These are phyloP conservation scores for Zelleria hepariella DNA, from an alignment of 2,888 invertebrate species.

Conservation along the genomic window DNA sequence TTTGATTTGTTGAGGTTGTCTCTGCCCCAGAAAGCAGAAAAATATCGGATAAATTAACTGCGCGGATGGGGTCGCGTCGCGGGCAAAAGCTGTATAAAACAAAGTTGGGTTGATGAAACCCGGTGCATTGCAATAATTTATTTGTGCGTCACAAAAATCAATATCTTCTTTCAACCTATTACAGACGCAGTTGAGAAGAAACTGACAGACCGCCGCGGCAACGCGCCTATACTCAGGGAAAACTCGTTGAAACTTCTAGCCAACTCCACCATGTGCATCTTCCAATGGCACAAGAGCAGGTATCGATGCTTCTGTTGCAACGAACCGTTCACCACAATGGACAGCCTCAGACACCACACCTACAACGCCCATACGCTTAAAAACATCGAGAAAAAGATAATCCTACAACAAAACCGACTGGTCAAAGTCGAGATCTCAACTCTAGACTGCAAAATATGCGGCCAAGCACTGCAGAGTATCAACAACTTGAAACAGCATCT, in stretches of 20 bases:
- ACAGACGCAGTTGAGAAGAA: background rate
- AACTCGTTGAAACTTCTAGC: conserved; percentile 67
- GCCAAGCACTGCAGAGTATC: conserved; percentile 22
- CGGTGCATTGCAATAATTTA: too few relatives aligned
- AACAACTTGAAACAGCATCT: conserved; percentile 32
- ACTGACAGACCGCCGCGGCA: conserved; percentile 23
- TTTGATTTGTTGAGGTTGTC: too few relatives aligned
- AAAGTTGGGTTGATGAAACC: too few relatives aligned
- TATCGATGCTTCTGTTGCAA: conserved; percentile 56
- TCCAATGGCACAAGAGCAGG: conserved; percentile 56
- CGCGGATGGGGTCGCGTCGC: too few relatives aligned
- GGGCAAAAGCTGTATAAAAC: too few relatives aligned
- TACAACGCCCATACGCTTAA: conserved; percentile 39
- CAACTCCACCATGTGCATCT: conserved; percentile 48
- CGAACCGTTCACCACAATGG: conserved; percentile 40
- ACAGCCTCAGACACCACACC: conserved; percentile 35
- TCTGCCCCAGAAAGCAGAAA: too few relatives aligned
- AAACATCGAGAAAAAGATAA: conserved; percentile 29
- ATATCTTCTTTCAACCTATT: background rate
- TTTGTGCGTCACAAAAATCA: too few relatives aligned
- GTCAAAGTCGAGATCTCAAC: conserved; percentile 53
- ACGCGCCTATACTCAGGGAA: conserved; percentile 38
- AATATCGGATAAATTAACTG: too few relatives aligned
- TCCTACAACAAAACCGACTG: conserved; percentile 43
- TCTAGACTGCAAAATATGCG: conserved; percentile 43